Conservation (phyloP, 2,113 vertebrate genomes). For the Takifugu bimaculatus region DNA sequence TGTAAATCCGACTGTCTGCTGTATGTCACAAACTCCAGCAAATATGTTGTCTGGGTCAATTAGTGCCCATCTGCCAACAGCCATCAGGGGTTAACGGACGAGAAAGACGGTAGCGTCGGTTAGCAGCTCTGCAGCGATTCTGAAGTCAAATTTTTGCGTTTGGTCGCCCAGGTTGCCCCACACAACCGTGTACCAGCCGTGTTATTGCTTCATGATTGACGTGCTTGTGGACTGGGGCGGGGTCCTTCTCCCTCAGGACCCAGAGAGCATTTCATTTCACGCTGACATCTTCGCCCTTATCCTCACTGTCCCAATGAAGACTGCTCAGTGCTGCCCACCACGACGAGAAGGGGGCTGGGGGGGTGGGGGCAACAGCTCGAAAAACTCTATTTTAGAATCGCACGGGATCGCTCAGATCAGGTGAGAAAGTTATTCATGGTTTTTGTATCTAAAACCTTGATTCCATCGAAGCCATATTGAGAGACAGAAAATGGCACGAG, state of each 20-base stretch:
- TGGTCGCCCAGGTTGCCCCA: not conserved
- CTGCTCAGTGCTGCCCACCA: constrained; percentile 59
- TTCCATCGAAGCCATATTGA: constrained; percentile 20
- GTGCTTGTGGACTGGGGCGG: constrained; percentile 17
- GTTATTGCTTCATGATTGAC: constrained; percentile 63
- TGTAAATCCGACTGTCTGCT: too few species aligned
- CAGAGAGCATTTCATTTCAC: constrained; percentile 70
- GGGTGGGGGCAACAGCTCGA: not conserved
- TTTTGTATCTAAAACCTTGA: constrained; percentile 23
- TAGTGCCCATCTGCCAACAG: too few species aligned
- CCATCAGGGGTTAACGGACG: too few species aligned
- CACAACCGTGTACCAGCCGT: constrained; percentile 37
- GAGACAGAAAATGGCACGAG: constrained; percentile 28
- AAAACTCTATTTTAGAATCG: constrained; percentile 37
- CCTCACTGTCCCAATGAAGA: constrained; percentile 52
- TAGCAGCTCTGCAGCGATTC: too few species aligned
- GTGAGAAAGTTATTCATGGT: constrained; percentile 41
- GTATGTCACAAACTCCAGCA: too few species aligned
- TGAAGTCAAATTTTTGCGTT: too few species aligned
- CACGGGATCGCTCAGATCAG: constrained; percentile 45
- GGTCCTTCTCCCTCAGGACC: constrained; percentile 57
- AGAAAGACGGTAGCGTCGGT: too few species aligned
- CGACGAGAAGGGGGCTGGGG: constrained; percentile 45
- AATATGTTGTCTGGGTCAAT: too few species aligned
- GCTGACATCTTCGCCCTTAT: constrained; percentile 68